Percentiles rank a stretch among this genome's conserved stretches.
Evolutionary conservation across 2,113 vertebrate genomes (phyloP).

Genomic region (Bothrops jararaca): DNA sequence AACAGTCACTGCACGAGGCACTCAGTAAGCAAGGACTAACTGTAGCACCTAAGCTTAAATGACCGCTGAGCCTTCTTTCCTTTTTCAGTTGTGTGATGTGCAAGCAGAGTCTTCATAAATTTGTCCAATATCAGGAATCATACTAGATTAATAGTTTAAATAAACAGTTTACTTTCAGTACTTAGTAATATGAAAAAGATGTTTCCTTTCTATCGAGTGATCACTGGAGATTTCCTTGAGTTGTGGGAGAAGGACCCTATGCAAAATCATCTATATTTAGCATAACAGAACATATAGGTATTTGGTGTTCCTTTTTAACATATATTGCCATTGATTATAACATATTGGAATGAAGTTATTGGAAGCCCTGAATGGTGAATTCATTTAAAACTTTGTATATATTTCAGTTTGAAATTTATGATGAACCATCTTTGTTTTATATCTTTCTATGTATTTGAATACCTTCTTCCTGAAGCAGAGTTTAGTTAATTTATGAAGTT

Average conservation of each 20-base stretch:
- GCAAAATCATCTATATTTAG: background rate
- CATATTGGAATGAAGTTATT: background rate
- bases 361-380: background rate
- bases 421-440: background rate
- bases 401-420: rapidly evolving
- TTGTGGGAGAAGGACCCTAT: background rate
- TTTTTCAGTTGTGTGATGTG: background rate
- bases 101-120: background rate
- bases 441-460: background rate
- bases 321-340: background rate
- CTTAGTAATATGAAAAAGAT: background rate
- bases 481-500: background rate
- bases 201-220: background rate
- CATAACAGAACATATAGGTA: background rate
- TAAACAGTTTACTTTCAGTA: background rate
- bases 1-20: background rate
- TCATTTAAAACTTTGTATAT: background rate
- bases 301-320: background rate
- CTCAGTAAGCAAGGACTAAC: background rate
- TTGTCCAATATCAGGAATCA: rapidly evolving
- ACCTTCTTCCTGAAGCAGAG: slow-evolving; percentile 1
- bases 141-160: rapidly evolving
- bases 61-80: background rate
- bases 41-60: rapidly evolving
- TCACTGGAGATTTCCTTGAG: background rate